A percentile compares a stretch with the other conserved stretches of the same genome.
phyloP scores from a whole-genome alignment of 2,888 invertebrate species.

The Cordilura impudica region DNA sequence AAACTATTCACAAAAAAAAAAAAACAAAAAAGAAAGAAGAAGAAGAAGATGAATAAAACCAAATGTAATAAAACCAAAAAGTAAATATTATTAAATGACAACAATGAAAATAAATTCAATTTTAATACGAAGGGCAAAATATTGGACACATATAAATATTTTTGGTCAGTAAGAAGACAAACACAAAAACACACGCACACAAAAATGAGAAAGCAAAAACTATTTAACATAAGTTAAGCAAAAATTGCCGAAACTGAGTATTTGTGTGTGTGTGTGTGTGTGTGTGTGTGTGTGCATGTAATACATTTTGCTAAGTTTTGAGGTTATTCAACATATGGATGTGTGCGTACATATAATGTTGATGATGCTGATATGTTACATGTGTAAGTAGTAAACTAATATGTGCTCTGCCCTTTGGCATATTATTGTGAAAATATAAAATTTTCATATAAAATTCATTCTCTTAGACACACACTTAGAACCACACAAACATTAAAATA shows the following conservation, averaged over 20 bases:
- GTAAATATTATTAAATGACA: slow-evolving; percentile 38
- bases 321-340: not conserved
- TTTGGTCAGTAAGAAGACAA: not conserved
- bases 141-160: not conserved
- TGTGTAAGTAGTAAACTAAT: slow-evolving; percentile 32
- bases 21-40: not conserved
- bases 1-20: not conserved
- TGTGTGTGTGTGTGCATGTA: not conserved
- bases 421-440: slow-evolving; percentile 21
- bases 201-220: not conserved
- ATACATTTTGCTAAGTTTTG: not conserved
- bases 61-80: slow-evolving; percentile 24
- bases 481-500: too few species aligned
- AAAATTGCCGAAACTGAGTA: too few species aligned
- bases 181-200: not conserved
- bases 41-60: too few species aligned
- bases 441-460: not conserved
- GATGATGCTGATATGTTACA: not conserved
- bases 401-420: slow-evolving; percentile 25
- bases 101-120: slow-evolving; percentile 41
- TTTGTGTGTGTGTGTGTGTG: not conserved
- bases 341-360: not conserved
- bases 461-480: not conserved
- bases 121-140: slow-evolving; percentile 11
- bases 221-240: not conserved